A percentile compares a stretch with the other conserved stretches of the same genome.
Conservation (phyloP, 2,797 vertebrate species). For the Clarias pachynema region DNA sequence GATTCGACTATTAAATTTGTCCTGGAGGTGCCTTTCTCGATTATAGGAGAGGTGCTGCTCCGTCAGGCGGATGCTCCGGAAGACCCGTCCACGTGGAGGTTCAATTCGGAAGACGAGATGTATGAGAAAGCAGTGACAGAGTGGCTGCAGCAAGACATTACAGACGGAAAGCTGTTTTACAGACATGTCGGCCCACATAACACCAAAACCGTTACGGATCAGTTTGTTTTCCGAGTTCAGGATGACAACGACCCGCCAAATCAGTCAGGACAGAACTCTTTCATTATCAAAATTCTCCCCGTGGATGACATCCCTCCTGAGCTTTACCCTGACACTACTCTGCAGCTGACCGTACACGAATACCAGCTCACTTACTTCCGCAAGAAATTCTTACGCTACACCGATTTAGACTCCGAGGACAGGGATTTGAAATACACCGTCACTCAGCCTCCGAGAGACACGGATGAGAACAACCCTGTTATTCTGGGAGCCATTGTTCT, state of each 20-base stretch:
- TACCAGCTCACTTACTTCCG: conserved; percentile 87
- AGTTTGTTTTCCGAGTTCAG: conserved; percentile 86
- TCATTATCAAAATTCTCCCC: conserved; percentile 85
- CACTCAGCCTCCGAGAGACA: conserved; percentile 85
- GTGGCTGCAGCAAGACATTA: conserved; percentile 91
- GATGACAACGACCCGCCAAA: conserved; percentile 97
- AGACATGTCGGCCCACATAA: conserved; percentile 87
- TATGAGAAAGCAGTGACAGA: conserved; percentile 88
- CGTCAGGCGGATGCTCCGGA: conserved; percentile 86
- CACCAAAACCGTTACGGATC: conserved; percentile 83
- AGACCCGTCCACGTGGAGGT: conserved; percentile 84
- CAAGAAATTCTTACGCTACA: conserved; percentile 90
- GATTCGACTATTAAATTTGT: conserved; percentile 87
- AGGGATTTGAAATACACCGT: conserved; percentile 88
- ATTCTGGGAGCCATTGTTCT: conserved; percentile 84
- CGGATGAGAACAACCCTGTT: conserved; percentile 85
- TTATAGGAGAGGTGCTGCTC: conserved; percentile 82
- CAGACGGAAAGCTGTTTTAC: conserved; percentile 87
- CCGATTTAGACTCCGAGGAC: conserved; percentile 93
- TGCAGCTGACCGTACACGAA: conserved; percentile 90
- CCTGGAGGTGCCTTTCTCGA: conserved; percentile 76
- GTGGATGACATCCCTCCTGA: conserved; percentile 90
- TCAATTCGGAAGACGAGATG: conserved; percentile 76
- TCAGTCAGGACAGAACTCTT: conserved; percentile 81
- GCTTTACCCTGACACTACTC: conserved; percentile 79